phyloP scores from a whole-genome alignment of 2,797 vertebrate genomes.

The Notolabrus celidotus region DNA sequence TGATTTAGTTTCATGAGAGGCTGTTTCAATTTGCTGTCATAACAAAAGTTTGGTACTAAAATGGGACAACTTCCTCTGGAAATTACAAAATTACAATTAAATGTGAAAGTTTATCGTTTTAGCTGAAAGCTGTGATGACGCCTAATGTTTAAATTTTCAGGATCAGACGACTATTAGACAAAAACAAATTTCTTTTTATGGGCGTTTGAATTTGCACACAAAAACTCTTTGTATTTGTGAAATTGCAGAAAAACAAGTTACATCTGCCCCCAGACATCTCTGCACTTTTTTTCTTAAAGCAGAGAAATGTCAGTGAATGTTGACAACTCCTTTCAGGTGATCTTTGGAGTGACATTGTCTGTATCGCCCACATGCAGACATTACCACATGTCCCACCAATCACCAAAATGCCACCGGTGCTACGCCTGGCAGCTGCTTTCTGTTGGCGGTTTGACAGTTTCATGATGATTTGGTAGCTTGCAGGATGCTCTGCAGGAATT shows the following conservation, averaged over 20 bases:
- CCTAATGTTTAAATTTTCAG: neutral
- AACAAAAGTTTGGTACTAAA: constrained; percentile 51
- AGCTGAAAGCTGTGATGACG: neutral
- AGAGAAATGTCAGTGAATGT: constrained; percentile 32
- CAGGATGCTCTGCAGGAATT: constrained; percentile 23
- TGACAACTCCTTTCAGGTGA: constrained; percentile 46
- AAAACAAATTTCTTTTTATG: neutral
- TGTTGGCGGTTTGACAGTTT: constrained; percentile 48
- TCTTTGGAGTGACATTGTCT: constrained; percentile 18
- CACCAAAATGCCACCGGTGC: constrained; percentile 26
- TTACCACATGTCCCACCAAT: constrained; percentile 33
- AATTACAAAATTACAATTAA: constrained; percentile 22
- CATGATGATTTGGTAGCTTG: constrained; percentile 23
- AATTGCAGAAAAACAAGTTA: neutral
- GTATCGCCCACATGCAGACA: constrained; percentile 19
- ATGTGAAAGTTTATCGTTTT: constrained; percentile 14
- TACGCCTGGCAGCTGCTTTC: constrained; percentile 44
- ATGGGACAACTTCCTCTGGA: constrained; percentile 22
- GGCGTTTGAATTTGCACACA: neutral
- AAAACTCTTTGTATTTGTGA: neutral
- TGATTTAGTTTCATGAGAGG: constrained; percentile 35
- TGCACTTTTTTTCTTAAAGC: constrained; percentile 4
- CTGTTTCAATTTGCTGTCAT: constrained; percentile 42
- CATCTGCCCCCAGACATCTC: constrained; percentile 14
- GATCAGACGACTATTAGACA: neutral